phyloP scores from a whole-genome alignment of 2,113 vertebrate genomes.

The Nothocercus nigrocapillus region DNA sequence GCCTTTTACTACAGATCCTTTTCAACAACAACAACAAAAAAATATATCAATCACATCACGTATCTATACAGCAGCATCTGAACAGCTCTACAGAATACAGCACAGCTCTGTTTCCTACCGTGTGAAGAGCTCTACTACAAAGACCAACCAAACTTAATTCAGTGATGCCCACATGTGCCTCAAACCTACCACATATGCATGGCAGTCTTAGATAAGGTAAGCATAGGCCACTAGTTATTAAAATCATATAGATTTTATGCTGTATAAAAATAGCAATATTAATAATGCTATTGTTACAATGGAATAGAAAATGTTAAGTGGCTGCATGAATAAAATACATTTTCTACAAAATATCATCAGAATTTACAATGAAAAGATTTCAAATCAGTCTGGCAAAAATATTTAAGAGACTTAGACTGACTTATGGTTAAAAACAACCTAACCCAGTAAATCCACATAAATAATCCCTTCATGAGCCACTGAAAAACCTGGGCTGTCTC shows the following conservation, averaged over 20 bases:
- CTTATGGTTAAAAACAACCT: not conserved
- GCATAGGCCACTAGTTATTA: not conserved
- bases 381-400: not conserved
- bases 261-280: not conserved
- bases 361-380: not conserved
- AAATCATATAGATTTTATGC: conserved; percentile 40
- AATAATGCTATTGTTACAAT: not conserved
- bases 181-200: not conserved
- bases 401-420: not conserved
- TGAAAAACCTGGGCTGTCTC: not conserved
- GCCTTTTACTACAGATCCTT: not conserved
- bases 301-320: not conserved
- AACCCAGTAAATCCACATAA: not conserved
- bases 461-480: not conserved
- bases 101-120: not conserved
- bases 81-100: not conserved
- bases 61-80: not conserved
- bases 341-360: not conserved
- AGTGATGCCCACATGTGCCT: not conserved
- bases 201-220: not conserved
- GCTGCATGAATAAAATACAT: not conserved
- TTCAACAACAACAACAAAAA: not conserved
- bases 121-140: not conserved
- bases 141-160: not conserved
- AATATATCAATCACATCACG: not conserved